phyloP scores from a whole-genome alignment of 2,797 vertebrate genomes.

The Sebastes wilsoni region DNA sequence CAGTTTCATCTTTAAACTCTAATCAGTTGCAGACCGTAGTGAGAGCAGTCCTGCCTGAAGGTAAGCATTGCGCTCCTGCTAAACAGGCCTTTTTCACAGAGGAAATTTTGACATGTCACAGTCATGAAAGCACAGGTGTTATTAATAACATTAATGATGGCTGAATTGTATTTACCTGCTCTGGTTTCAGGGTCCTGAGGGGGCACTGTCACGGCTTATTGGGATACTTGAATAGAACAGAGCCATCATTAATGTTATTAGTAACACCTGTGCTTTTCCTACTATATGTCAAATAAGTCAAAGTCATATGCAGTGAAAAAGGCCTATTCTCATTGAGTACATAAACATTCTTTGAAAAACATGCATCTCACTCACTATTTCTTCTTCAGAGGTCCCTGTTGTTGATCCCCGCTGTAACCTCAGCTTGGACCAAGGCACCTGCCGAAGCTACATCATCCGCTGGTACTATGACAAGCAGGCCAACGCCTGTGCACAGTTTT shows the following conservation, averaged over 20 bases:
- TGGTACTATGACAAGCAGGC: conserved; percentile 91
- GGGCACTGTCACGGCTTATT: neutral
- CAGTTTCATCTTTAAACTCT: conserved; percentile 52
- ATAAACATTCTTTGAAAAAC: neutral
- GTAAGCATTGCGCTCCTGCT: conserved; percentile 48
- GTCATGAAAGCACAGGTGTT: neutral
- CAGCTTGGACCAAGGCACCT: conserved; percentile 84
- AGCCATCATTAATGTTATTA: neutral
- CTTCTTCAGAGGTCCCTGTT: conserved; percentile 57
- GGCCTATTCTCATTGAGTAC: neutral
- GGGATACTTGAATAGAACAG: neutral
- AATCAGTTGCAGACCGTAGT: conserved; percentile 44
- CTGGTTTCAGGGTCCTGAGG: neutral
- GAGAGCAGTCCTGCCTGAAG: conserved; percentile 48
- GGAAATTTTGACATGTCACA: neutral
- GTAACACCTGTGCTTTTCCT: neutral
- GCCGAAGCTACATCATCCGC: conserved; percentile 83
- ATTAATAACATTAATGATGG: neutral
- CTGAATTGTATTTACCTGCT: neutral
- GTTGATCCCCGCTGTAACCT: conserved; percentile 76
- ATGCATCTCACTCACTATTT: conserved; percentile 16
- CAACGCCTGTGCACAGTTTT: conserved; percentile 91
- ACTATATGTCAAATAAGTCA: neutral
- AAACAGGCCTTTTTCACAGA: neutral
- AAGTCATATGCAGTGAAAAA: neutral